phyloP scores from a whole-genome alignment of 2,888 invertebrate genomes.

The Cerastoderma edule region DNA sequence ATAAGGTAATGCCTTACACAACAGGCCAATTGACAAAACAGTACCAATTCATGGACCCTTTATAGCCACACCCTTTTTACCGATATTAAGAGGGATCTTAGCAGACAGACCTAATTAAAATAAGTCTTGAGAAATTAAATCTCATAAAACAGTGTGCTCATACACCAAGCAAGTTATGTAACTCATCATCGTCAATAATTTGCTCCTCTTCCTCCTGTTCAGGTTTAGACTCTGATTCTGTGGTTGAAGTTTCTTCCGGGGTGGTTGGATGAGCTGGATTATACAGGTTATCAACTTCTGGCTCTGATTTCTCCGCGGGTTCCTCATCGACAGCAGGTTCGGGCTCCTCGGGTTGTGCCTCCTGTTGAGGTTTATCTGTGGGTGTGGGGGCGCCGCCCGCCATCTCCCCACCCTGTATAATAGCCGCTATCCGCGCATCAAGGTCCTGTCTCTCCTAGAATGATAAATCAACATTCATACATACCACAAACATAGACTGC shows the following conservation, averaged over 20 bases:
- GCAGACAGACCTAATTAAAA: too few relatives aligned
- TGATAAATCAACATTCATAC: too few relatives aligned
- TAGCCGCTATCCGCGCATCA: slow-evolving; percentile 81
- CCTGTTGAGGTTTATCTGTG: neutral
- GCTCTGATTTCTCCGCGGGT: neutral
- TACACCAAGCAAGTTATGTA: slow-evolving; percentile 78
- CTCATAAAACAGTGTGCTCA: too few relatives aligned
- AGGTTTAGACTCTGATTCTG: slow-evolving; percentile 31
- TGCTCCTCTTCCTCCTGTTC: slow-evolving; percentile 68
- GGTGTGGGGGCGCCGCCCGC: neutral
- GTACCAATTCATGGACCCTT: too few relatives aligned
- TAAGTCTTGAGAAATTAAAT: too few relatives aligned
- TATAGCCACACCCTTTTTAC: too few relatives aligned
- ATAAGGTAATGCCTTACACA: too few relatives aligned
- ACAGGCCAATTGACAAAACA: too few relatives aligned
- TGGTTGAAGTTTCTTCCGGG: slow-evolving; percentile 19
- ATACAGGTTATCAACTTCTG: slow-evolving; percentile 22
- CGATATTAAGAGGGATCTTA: too few relatives aligned
- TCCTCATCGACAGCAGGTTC: neutral
- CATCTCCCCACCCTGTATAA: slow-evolving; percentile 73
- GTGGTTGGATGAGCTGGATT: slow-evolving; percentile 59
- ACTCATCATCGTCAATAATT: slow-evolving; percentile 79
- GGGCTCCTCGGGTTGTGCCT: neutral
- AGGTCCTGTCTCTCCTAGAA: slow-evolving; percentile 77
- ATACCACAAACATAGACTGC: too few relatives aligned